A percentile compares a stretch with the other conserved stretches of the same genome.
phyloP scores from a whole-genome alignment of 2,113 vertebrate genomes.

The Neogobius melanostomus region DNA sequence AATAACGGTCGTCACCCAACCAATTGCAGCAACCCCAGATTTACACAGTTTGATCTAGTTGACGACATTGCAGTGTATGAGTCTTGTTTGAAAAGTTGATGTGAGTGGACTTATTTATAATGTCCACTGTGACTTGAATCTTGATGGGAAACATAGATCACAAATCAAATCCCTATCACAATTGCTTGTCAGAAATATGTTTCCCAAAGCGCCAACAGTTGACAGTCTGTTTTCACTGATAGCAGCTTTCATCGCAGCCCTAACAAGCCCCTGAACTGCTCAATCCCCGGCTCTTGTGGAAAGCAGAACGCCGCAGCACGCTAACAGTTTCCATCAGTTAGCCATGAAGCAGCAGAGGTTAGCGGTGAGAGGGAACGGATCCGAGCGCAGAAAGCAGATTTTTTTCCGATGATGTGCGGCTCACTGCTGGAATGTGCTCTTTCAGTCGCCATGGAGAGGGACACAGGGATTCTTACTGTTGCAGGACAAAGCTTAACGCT shows the following conservation, averaged over 20 bases:
- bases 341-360: constrained; percentile 44
- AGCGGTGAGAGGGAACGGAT: constrained; percentile 38
- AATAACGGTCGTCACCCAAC: too few species aligned
- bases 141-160: too few species aligned
- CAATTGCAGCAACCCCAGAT: too few species aligned
- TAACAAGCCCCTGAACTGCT: constrained; percentile 3
- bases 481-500: constrained; percentile 67
- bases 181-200: too few species aligned
- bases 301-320: constrained; percentile 23
- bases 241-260: constrained; percentile 7
- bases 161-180: too few species aligned
- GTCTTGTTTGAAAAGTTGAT: too few species aligned
- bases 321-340: constrained; percentile 56
- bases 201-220: not conserved
- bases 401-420: constrained; percentile 54
- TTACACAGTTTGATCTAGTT: too few species aligned
- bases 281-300: not conserved
- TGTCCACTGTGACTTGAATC: too few species aligned
- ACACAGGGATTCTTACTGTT: constrained; percentile 70
- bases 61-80: too few species aligned
- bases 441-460: constrained; percentile 69
- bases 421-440: constrained; percentile 72
- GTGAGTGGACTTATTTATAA: too few species aligned
- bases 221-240: not conserved
- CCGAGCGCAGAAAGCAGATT: constrained; percentile 40